Evolutionary conservation across 2,797 vertebrate species (phyloP), one percentile per base, ranked within the genome.

Genomic region (Sebastes ruberrimus): DNA sequence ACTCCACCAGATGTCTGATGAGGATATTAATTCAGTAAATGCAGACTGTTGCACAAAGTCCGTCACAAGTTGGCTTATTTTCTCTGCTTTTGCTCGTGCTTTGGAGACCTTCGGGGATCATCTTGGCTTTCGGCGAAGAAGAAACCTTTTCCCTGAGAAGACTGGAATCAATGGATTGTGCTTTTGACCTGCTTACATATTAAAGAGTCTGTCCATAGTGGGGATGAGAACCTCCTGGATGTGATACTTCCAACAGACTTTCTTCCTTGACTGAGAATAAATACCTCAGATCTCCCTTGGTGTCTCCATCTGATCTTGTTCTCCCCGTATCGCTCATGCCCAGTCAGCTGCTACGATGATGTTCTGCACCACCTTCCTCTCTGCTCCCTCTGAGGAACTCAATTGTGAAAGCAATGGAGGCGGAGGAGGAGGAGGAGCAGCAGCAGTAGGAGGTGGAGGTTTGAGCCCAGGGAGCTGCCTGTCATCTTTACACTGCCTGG

Each of bases 281-380:
- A 32, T 5, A 62, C 10, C 10, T 71, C 10, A 3, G 7, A 33
- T 22, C 14, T 30, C 3, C 56, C 16, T 38, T 46, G 22, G 32
- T 6, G n/a, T 55, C 62, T 70, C 27, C 16, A 56, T 30, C 53
- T 27, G 1, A 68, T 20, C 42, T 63, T 2, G 11, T 64, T 60
- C 28, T 56, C 18, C 0, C n/a, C 2, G 3, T 22, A 18, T 33
- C 16, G 42, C 69, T 69, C 61, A 69, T 81, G 80, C 80, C 46
- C 25, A 18, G 13, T 35, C 52, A 16, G 53, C 75, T 35, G 5
- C 64, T 23, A 68, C 33, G 0, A 93, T 93, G 94, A 97, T 97
- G 95, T 97, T 97, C 94, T 97, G 95, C 91, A 96, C 95, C 66
- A 96, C 95, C 0, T 97, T 97, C 93, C 92, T 94, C 67, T 96